Evolutionary conservation across 2,113 vertebrate genomes (phyloP), one percentile per base, ranked within the genome.

Genomic region (Suncus etruscus): DNA sequence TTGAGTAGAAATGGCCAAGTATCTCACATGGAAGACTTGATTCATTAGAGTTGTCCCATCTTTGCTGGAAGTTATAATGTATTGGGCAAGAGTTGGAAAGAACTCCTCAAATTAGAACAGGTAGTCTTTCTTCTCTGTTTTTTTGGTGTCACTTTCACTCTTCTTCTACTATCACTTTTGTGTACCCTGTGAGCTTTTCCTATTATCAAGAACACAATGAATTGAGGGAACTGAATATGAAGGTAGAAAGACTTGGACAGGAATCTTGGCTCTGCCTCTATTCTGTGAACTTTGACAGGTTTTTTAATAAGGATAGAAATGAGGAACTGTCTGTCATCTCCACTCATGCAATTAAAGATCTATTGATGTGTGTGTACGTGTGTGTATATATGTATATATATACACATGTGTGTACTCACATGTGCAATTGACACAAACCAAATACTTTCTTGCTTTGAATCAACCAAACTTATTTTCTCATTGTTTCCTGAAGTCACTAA

Each of bases 371-470:
- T 15, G 47, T 69, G 1, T 54, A 45, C 16, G 54, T 58, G 54
- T 58, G 78, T 25, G 58, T 11, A 39, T 39, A 39, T 39, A 39
- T 39, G 5, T 39, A 39, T 39, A 39, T 39, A 39, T 39, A 39
- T 39, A 39, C 5, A 39, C 5, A 39, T 39, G 39, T 39, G 39
- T 39, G 39, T 39, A 39, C 39, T 39, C 39, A 39, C 39, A 39
- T 39, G 39, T 39, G 39, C 39, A 39, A 39, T 39, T 39, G 39
- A 39, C 39, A 39, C 14, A 7, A 4, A 50, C 18, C 80, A 20
- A 86, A 24, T 72, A 32, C 27, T 80, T 92, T 73, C 18, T 10
- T 27, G 50, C 63, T 74, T 89, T 84, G 74, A 50, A 39, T 92
- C 72, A 88, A 76, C 48, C 24, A 83, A 63, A 31, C 22, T 32